Base-by-base conservation (phyloP, 2,113 vertebrate genomes). In the Megalops atlanticus region DNA sequence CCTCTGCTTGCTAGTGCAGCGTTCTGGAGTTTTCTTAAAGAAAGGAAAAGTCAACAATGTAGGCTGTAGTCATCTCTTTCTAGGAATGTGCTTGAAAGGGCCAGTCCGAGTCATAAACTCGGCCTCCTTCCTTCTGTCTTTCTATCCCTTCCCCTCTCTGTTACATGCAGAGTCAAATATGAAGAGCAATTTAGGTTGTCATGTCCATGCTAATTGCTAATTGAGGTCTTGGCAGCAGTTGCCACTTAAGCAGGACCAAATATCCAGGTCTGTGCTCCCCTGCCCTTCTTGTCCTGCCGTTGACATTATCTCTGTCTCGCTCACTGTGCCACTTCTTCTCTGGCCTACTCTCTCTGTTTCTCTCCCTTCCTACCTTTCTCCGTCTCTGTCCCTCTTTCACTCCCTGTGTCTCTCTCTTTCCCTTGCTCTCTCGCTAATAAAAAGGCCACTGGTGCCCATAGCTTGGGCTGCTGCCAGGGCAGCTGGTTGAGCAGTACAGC, bases 401-500 rank as follows among this genome's bases (percentile, higher is more conserved):
- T n/a, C n/a, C n/a, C n/a, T n/a, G n/a, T n/a, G n/a, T n/a, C n/a
- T n/a, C n/a, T n/a, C n/a, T n/a, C n/a, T n/a, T n/a, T n/a, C n/a
- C n/a, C n/a, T n/a, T n/a, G n/a, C n/a, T n/a, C n/a, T n/a, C n/a
- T n/a, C n/a, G n/a, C n/a, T n/a, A n/a, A n/a, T n/a, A n/a, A n/a
- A n/a, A n/a, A n/a, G n/a, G n/a, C n/a, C n/a, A n/a, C n/a, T n/a
- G n/a, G n/a, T n/a, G n/a, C n/a, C n/a, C n/a, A n/a, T n/a, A n/a
- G n/a, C n/a, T n/a, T n/a, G n/a, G n/a, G n/a, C n/a, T 52, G 75
- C 73, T 84, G 83, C 82, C 79, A 82, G 85, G 85, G 70, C 85
- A 88, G 85, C 81, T 85, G 86, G 79, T 83, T 81, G 74, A 27
- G 47, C 82, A 76, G 76, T 85, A 84, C 85, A 86, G 77, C 81